Evolutionary conservation across 2,888 invertebrate species (phyloP).

Genomic region (Patella pellucida): DNA sequence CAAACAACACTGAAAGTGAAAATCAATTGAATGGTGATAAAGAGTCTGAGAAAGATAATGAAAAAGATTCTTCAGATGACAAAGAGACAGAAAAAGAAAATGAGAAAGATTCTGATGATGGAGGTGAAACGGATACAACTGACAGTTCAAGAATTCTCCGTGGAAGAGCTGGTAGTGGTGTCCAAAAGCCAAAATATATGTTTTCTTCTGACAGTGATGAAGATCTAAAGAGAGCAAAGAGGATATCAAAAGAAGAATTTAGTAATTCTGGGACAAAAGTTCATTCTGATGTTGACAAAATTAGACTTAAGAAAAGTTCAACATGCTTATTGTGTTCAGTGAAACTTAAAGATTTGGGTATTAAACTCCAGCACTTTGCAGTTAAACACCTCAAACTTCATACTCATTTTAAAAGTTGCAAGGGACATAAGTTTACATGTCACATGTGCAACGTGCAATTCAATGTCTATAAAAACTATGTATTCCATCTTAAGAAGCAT

Average conservation of each 20-base stretch:
- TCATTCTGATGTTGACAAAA: background rate
- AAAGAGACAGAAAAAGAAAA: background rate
- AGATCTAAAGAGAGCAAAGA: background rate
- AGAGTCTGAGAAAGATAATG: background rate
- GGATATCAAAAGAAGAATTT: background rate
- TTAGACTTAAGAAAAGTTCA: background rate
- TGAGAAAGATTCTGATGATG: background rate
- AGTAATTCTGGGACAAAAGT: background rate
- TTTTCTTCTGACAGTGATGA: constrained; percentile 6
- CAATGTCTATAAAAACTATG: background rate
- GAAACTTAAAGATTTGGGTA: background rate
- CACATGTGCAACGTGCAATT: background rate
- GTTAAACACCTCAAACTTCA: background rate
- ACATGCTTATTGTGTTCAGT: background rate
- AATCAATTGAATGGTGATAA: background rate
- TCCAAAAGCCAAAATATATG: background rate
- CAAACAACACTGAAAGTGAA: background rate
- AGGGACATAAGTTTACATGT: background rate
- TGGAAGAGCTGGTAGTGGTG: background rate
- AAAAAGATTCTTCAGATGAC: background rate
- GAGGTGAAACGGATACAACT: background rate
- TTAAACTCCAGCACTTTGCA: constrained; percentile 6
- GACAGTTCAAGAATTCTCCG: background rate
- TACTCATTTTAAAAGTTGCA: background rate
- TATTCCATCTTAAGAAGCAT: background rate